These are phyloP conservation scores for Hiodon tergisus DNA, from an alignment of 2,113 vertebrate genomes.

Conservation along the genomic window DNA sequence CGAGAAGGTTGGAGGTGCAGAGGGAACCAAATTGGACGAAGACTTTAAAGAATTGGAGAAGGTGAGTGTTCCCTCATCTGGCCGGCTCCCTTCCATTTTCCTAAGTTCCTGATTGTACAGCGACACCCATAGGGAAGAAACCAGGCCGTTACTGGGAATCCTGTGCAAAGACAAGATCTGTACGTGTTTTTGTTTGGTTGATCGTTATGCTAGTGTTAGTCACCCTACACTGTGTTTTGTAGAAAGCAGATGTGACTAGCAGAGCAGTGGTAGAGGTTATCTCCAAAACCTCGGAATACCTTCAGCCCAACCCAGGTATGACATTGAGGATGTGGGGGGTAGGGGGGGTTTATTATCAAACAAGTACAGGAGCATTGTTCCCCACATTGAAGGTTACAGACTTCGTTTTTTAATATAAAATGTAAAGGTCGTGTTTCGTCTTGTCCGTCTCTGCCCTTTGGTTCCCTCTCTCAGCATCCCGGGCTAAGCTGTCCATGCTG, in stretches of 20 bases:
- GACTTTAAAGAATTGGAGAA: slow-evolving; percentile 95
- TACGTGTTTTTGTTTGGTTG: not conserved
- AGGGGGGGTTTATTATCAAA: not conserved
- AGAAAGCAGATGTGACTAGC: slow-evolving; percentile 97
- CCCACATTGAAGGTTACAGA: not conserved
- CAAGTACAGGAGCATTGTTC: not conserved
- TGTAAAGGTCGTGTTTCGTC: not conserved
- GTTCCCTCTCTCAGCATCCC: slow-evolving; percentile 69
- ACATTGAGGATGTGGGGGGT: fast-evolving
- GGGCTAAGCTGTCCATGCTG: slow-evolving; percentile 94
- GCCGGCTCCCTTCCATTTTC: too few relatives aligned
- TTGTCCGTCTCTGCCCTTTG: not conserved
- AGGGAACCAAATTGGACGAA: slow-evolving; percentile 93
- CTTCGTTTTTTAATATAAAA: not conserved
- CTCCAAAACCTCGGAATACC: slow-evolving; percentile 92
- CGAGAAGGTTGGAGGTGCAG: slow-evolving; percentile 92
- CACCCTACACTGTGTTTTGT: slow-evolving; percentile 32
- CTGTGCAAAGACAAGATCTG: not conserved
- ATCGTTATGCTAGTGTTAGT: not conserved
- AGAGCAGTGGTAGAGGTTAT: slow-evolving; percentile 90
- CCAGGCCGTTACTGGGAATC: too few relatives aligned
- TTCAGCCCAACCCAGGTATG: slow-evolving; percentile 95
- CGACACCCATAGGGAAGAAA: not conserved
- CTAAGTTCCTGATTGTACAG: too few relatives aligned
- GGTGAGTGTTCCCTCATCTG: slow-evolving; percentile 55